These are phyloP conservation scores for Nanger granti DNA, from an alignment of 2,113 vertebrate species.

Conservation along the genomic window DNA sequence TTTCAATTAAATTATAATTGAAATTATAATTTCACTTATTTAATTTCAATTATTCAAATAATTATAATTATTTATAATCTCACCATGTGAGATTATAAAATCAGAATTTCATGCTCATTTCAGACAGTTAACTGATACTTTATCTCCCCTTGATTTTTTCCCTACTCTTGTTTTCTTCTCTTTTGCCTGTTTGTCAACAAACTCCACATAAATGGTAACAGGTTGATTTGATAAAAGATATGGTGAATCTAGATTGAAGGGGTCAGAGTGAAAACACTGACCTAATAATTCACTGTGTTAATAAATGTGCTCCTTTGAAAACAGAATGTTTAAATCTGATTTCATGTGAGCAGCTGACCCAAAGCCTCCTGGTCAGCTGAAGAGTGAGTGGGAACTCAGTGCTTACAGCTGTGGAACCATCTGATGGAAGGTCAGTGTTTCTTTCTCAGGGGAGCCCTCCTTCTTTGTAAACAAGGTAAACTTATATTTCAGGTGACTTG, in stretches of 20 bases:
- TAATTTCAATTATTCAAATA: too few relatives aligned
- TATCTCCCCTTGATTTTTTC: not conserved
- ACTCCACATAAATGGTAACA: not conserved
- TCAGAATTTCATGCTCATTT: not conserved
- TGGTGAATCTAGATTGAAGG: not conserved
- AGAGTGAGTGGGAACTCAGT: rapidly evolving
- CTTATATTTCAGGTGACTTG: too few relatives aligned
- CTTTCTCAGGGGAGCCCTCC: not conserved
- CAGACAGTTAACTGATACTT: not conserved
- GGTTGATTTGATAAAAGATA: not conserved
- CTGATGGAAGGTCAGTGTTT: too few relatives aligned
- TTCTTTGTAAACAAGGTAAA: not conserved
- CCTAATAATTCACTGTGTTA: not conserved
- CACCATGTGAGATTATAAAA: not conserved
- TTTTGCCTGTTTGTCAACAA: not conserved
- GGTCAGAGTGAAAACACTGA: not conserved
- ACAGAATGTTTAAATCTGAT: not conserved
- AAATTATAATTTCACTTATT: too few relatives aligned
- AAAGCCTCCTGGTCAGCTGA: not conserved
- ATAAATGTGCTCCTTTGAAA: not conserved
- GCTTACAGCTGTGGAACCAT: too few relatives aligned
- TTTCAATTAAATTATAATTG: not conserved
- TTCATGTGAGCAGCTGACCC: not conserved
- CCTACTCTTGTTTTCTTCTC: not conserved
- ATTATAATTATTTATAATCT: too few relatives aligned